Base-by-base conservation (phyloP, 2,888 invertebrate species). In the Caenorhabditis afra region DNA sequence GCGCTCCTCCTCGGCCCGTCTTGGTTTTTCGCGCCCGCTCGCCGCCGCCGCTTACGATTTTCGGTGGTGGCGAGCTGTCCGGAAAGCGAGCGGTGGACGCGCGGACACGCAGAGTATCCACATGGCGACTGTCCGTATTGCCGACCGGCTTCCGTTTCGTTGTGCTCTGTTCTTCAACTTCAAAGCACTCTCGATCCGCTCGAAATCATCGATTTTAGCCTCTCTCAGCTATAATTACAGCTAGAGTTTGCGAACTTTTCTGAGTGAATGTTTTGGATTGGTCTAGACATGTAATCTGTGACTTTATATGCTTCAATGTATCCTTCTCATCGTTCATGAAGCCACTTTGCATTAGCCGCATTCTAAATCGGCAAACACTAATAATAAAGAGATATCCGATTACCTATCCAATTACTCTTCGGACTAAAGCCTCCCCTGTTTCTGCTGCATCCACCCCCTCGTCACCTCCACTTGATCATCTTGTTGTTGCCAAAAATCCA, bases 371-470 rank as follows among this genome's bases (percentile, higher is more conserved):
- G 62, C 75, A 76, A 76, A 70, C 68, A 76, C 49, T 59, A 70
- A 68, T 66, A 74, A 74, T 68, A 67, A 64, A 62, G 55, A 45
- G 64, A 66, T 77, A 70, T 77, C 70, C 58, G 77, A 70, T 77
- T 77, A 77, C 77, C 70, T 70, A 77, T 77, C 77, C 77, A 77
- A 77, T 77, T 77, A 77, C 77, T 73, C 57, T 57, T 57, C 44
- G 64, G 61, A 58, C 64, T 57, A 73, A 45, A 61, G 59, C 58
- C 55, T 37, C 62, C 53, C 18, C 45, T 29, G 29, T 29, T 29
- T 29, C 44, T 55, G 29, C 39, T 29, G n/a, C n/a, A n/a, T 61
- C 37, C 57, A 67, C 44, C 57, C 52, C 37, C 50, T 49, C 55
- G 39, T 58, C 58, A 47, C 16, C 57, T 58, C 45, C 67, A 76